A percentile compares a stretch with the other conserved stretches of the same genome.
Evolutionary conservation across 2,797 vertebrate species (phyloP).

Genomic region (Sarcoramphus papa): DNA sequence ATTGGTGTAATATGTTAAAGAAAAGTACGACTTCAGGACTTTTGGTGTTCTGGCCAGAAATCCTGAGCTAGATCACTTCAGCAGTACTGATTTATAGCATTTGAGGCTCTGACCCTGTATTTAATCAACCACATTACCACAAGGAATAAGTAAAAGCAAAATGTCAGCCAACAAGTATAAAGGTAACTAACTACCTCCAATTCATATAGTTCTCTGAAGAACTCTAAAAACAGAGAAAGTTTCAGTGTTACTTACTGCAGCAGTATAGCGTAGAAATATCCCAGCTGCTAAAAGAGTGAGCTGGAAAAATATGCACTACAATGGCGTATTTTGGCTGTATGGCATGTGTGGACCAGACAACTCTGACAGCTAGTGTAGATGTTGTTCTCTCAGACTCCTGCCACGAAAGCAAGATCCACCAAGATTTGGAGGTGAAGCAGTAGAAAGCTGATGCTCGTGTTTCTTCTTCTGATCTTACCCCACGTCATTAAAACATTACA

Average conservation of each 20-base stretch:
- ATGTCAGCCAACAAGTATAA: not conserved
- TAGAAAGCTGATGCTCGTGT: not conserved
- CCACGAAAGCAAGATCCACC: not conserved
- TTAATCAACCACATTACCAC: not conserved
- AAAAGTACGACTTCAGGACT: not conserved
- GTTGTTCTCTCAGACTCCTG: not conserved
- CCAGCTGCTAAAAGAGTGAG: not conserved
- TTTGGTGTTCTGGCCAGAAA: not conserved
- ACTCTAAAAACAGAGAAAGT: not conserved
- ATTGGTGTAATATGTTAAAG: not conserved
- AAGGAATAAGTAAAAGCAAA: constrained; percentile 13
- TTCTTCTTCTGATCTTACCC: not conserved
- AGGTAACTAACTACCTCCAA: not conserved
- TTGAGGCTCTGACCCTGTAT: not conserved
- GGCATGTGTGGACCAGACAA: not conserved
- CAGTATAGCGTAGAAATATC: not conserved
- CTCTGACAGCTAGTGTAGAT: not conserved
- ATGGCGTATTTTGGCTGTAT: not conserved
- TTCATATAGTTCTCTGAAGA: not conserved
- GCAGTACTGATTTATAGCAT: not conserved
- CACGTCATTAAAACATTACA: not conserved
- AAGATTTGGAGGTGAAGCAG: not conserved
- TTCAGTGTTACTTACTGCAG: not conserved
- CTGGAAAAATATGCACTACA: not conserved
- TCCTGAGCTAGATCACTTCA: not conserved